phyloP scores from a whole-genome alignment of 2,113 vertebrate genomes.

The Anser cygnoides region DNA sequence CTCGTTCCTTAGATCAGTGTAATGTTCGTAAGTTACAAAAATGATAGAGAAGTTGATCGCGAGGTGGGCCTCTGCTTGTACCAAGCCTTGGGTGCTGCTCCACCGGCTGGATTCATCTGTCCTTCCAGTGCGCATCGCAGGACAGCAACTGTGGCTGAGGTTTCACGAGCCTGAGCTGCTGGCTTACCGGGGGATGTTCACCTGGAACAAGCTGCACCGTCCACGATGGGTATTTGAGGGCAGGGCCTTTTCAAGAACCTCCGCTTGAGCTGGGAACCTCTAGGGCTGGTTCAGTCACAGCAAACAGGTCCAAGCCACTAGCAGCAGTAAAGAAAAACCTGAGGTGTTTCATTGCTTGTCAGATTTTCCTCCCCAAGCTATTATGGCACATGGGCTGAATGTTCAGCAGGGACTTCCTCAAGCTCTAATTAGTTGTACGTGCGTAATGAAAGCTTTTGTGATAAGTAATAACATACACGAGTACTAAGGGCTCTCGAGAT shows the following conservation, averaged over 20 bases:
- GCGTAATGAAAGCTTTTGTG: not conserved
- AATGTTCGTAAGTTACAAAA: not conserved
- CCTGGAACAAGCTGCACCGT: not conserved
- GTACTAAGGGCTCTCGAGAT: accelerated
- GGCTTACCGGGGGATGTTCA: not conserved
- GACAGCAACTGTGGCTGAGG: not conserved
- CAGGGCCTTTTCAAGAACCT: not conserved
- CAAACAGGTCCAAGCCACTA: not conserved
- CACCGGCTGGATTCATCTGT: not conserved
- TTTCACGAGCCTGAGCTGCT: not conserved
- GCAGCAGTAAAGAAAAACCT: not conserved
- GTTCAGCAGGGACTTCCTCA: not conserved
- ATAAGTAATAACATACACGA: not conserved
- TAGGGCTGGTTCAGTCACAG: not conserved
- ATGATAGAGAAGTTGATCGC: not conserved
- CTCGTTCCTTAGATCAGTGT: not conserved
- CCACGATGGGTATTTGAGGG: not conserved
- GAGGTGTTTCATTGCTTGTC: not conserved
- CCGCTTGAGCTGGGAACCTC: not conserved
- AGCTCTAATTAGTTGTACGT: not conserved
- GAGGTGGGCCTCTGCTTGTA: not conserved
- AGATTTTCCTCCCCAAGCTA: not conserved
- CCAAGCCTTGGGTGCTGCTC: too few relatives aligned
- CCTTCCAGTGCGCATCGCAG: not conserved
- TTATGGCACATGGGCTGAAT: not conserved